Conservation (phyloP, 2,113 vertebrate species). For the Miniopterus natalensis region DNA sequence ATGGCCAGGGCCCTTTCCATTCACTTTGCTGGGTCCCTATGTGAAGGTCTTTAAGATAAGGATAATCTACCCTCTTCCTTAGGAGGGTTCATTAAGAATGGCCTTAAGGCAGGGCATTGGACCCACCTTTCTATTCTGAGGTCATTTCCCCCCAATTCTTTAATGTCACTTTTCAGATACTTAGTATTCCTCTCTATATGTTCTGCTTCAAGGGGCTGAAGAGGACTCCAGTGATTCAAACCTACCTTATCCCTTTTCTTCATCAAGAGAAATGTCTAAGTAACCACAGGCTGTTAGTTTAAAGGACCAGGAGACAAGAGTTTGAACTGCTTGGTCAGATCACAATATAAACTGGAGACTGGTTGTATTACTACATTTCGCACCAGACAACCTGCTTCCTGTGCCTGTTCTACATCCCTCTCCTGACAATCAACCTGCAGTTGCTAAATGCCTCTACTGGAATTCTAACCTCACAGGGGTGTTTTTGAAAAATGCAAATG, state of each 20-base stretch:
- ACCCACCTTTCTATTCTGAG: not conserved
- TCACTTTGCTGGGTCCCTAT: not conserved
- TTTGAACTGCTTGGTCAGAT: not conserved
- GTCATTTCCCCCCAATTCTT: not conserved
- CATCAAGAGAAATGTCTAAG: constrained; percentile 16
- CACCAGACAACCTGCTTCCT: not conserved
- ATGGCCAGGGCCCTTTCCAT: not conserved
- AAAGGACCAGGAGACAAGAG: not conserved
- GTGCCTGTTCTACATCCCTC: not conserved
- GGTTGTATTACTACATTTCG: not conserved
- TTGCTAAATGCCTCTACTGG: not conserved
- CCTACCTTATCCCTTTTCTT: not conserved
- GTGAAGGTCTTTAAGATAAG: not conserved
- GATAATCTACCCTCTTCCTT: not conserved
- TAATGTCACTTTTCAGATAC: not conserved
- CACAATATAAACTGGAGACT: not conserved
- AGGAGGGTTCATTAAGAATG: not conserved
- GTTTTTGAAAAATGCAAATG: not conserved
- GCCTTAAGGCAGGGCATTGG: not conserved
- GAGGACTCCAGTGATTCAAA: not conserved
- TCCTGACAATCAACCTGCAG: not conserved
- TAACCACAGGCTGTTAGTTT: not conserved
- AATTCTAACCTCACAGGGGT: not conserved
- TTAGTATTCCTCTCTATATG: not conserved
- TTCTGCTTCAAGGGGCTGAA: not conserved